Evolutionary conservation across 2,888 invertebrate species (phyloP).

Genomic region (Dryadula phaetusa): DNA sequence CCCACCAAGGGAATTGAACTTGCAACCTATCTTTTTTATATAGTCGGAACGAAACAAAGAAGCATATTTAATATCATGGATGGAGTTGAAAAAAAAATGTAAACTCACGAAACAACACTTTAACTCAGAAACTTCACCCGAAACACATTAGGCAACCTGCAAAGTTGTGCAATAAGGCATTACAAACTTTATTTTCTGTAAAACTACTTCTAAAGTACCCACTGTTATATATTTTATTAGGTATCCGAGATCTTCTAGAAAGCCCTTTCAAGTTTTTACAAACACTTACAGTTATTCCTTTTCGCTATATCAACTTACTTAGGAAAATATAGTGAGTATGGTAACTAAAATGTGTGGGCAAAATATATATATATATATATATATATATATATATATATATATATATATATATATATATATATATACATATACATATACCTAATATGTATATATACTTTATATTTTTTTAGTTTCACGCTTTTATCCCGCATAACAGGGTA

Average conservation of each 20-base stretch:
- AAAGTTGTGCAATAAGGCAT: slow-evolving; percentile 7
- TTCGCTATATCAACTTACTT: too few relatives aligned
- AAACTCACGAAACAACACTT: neutral
- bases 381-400: too few relatives aligned
- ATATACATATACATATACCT: too few relatives aligned
- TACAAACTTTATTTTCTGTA: neutral
- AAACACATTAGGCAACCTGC: slow-evolving; percentile 14
- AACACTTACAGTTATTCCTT: neutral
- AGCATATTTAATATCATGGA: neutral
- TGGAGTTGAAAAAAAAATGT: neutral
- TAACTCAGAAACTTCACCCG: neutral
- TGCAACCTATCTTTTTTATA: too few relatives aligned
- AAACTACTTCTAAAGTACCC: neutral
- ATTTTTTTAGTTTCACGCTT: too few relatives aligned
- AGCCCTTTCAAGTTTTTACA: neutral
- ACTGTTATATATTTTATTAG: neutral
- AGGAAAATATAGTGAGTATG: too few relatives aligned
- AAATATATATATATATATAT: too few relatives aligned
- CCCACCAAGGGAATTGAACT: too few relatives aligned
- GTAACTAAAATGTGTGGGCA: neutral
- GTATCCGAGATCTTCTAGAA: neutral
- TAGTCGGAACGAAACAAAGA: too few relatives aligned
- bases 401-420: too few relatives aligned
- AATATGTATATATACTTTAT: too few relatives aligned
- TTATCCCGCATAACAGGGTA: too few relatives aligned